Evolutionary conservation across 2,888 invertebrate species (phyloP).

Genomic region (Halocaridina rubra): DNA sequence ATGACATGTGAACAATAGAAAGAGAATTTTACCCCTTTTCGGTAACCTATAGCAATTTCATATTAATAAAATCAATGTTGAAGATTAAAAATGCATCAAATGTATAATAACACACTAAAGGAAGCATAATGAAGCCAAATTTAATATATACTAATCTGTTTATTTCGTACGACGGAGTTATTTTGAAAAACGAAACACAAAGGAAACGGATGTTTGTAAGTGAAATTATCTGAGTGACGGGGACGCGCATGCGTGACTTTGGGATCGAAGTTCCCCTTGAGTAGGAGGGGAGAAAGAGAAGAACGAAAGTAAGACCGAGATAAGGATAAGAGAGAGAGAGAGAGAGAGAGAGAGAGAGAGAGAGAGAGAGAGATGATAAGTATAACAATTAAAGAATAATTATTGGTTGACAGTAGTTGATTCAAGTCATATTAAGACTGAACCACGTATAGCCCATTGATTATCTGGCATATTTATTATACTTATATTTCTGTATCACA

Average conservation of each 20-base stretch:
- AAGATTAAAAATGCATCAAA: no score
- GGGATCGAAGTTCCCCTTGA: slow-evolving; percentile 43
- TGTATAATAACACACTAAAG: no score
- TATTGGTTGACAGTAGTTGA: no score
- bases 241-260: slow-evolving; percentile 24
- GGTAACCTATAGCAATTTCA: no score
- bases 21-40: neutral
- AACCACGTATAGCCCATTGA: no score
- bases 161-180: no score
- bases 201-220: slow-evolving; percentile 10
- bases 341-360: slow-evolving; percentile 36
- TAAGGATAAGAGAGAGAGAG: slow-evolving; percentile 15
- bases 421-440: no score
- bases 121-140: no score
- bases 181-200: slow-evolving; percentile 11
- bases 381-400: neutral
- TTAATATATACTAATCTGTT: no score
- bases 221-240: neutral
- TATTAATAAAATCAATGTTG: no score
- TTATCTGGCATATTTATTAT: no score
- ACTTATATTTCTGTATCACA: no score
- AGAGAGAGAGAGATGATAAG: neutral
- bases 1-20: neutral
- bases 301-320: slow-evolving; percentile 24
- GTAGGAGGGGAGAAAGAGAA: slow-evolving; percentile 24